A percentile compares a stretch with the other conserved stretches of the same genome.
Evolutionary conservation across 2,113 vertebrate species (phyloP).

Genomic region (Aepyceros melampus): DNA sequence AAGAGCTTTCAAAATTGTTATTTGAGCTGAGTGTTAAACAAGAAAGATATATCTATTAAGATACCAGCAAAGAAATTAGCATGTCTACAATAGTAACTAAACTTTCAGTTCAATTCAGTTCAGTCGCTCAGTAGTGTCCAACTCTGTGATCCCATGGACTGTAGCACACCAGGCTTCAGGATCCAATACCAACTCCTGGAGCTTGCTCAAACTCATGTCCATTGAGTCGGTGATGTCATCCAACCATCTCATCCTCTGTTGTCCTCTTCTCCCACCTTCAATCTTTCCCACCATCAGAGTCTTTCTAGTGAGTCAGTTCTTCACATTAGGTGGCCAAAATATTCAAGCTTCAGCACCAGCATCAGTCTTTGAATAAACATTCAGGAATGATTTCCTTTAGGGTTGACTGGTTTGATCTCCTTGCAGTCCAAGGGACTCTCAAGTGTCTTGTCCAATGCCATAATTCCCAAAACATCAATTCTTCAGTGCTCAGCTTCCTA

Average conservation of each 20-base stretch:
- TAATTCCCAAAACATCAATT: not conserved
- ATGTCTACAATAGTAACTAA: not conserved
- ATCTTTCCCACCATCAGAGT: not conserved
- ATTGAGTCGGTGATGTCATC: not conserved
- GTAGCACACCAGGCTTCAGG: not conserved
- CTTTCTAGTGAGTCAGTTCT: not conserved
- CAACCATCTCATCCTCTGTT: not conserved
- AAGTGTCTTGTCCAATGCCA: not conserved
- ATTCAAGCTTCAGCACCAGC: not conserved
- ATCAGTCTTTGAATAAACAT: not conserved
- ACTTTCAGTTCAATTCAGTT: not conserved
- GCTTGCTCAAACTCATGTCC: not conserved
- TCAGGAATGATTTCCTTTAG: not conserved
- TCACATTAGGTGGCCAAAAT: not conserved
- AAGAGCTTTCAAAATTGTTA: not conserved
- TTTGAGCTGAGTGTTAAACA: not conserved
- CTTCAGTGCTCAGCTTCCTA: not conserved
- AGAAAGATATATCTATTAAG: not conserved
- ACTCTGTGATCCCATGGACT: not conserved
- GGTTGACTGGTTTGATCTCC: not conserved
- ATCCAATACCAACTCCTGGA: not conserved
- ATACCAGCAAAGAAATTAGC: not conserved
- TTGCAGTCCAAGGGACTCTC: not conserved
- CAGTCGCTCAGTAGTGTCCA: not conserved
- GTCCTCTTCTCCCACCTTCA: not conserved